Conservation (phyloP, 2,797 vertebrate genomes). For the Esox masquinongy region DNA sequence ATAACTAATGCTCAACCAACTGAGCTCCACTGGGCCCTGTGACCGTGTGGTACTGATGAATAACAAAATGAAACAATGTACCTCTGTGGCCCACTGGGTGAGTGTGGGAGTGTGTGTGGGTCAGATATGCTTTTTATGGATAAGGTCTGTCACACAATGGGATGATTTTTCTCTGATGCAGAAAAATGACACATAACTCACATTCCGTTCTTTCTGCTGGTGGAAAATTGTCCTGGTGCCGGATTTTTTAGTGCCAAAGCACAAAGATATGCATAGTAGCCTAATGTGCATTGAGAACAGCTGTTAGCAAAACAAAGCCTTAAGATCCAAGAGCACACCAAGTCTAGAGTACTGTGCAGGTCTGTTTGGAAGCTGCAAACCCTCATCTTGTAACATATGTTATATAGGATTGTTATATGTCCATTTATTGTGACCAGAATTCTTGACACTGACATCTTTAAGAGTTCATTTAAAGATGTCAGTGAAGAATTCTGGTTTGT, state of each 20-base stretch:
- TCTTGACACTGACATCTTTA: too few species aligned
- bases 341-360: background rate
- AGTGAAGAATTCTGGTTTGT: background rate
- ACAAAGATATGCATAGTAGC: background rate
- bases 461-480: constrained; percentile 1
- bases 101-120: constrained; percentile 17
- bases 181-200: constrained; percentile 8
- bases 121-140: constrained; percentile 12
- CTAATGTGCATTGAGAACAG: background rate
- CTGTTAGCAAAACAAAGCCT: background rate
- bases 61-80: constrained; percentile 6
- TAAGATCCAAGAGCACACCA: background rate
- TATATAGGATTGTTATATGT: background rate
- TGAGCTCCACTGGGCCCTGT: background rate
- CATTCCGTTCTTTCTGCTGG: constrained; percentile 19
- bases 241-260: background rate
- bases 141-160: constrained; percentile 2
- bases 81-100: background rate
- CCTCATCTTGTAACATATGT: too few species aligned
- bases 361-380: too few species aligned
- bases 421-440: background rate
- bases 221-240: background rate
- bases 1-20: too few species aligned
- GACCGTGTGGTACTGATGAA: background rate
- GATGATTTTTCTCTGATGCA: constrained; percentile 6